Conservation (phyloP, 1,140 invertebrate genomes). For the Piezodorus guildinii region DNA sequence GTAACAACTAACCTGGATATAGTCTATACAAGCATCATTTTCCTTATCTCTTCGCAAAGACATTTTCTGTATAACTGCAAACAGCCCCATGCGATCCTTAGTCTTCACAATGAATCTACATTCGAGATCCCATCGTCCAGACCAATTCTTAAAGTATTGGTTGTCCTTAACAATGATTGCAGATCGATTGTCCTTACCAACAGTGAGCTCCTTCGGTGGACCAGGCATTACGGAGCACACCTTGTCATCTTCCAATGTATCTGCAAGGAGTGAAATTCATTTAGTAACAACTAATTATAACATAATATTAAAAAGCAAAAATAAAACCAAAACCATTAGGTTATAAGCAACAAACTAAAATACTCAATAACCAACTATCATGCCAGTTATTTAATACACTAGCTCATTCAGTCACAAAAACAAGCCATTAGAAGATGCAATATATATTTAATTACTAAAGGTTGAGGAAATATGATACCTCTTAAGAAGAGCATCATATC, state of each 20-base stretch:
- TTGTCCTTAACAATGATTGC: neutral
- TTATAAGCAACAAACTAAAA: neutral
- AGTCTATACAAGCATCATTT: conserved; percentile 29
- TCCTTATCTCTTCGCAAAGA: conserved; percentile 24
- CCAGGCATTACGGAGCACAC: neutral
- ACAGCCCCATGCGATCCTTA: conserved; percentile 20
- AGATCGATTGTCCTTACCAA: conserved; percentile 8
- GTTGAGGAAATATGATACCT: too few relatives aligned
- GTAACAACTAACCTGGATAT: conserved; percentile 26
- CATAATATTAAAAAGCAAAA: too few relatives aligned
- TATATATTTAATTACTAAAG: too few relatives aligned
- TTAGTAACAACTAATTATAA: neutral
- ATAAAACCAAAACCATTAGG: neutral
- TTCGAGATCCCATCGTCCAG: conserved; percentile 19
- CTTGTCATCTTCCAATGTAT: conserved; percentile 1
- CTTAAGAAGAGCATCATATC: too few relatives aligned
- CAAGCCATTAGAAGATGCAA: too few relatives aligned
- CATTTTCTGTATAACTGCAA: conserved; percentile 30
- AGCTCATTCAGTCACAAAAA: too few relatives aligned
- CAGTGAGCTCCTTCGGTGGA: neutral
- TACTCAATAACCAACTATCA: too few relatives aligned
- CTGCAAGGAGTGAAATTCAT: neutral
- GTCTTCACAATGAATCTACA: conserved; percentile 24
- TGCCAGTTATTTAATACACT: too few relatives aligned
- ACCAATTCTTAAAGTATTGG: conserved; percentile 7